Percentiles rank a stretch among this genome's conserved stretches.
phyloP scores from a whole-genome alignment of 2,888 invertebrate genomes.

The Podotricha telesiphe region DNA sequence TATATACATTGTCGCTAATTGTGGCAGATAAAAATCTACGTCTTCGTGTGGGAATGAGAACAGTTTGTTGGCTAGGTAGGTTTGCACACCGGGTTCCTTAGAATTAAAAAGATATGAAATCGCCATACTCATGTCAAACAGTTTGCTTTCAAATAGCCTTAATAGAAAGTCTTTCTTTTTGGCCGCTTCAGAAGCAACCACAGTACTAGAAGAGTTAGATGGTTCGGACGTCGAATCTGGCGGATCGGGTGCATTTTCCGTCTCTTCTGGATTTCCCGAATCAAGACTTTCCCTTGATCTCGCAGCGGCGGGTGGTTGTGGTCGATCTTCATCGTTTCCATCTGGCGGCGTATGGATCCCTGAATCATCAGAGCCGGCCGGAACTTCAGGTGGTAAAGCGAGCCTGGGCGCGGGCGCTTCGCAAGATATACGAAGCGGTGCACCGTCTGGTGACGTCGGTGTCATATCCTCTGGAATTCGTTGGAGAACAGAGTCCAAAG shows the following conservation, averaged over 20 bases:
- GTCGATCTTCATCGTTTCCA: constrained; percentile 80
- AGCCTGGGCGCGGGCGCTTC: constrained; percentile 83
- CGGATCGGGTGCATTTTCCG: constrained; percentile 78
- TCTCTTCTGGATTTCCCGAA: constrained; percentile 86
- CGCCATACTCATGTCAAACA: constrained; percentile 98
- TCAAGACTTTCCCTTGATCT: constrained; percentile 90
- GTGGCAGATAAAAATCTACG: constrained; percentile 99
- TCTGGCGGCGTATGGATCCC: constrained; percentile 84
- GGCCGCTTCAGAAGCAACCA: constrained; percentile 61
- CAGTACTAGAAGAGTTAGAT: constrained; percentile 63
- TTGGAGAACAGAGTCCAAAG: constrained; percentile 94
- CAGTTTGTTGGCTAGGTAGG: constrained; percentile 98
- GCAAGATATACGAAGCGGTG: constrained; percentile 68
- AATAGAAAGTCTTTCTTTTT: constrained; percentile 88
- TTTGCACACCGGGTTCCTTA: constrained; percentile 98
- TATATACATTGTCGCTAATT: constrained; percentile 98
- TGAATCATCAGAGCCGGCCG: constrained; percentile 90
- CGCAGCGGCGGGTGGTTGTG: constrained; percentile 74
- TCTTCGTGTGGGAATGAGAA: constrained; percentile 96
- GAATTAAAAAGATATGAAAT: constrained; percentile 99
- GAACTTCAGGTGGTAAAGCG: constrained; percentile 75
- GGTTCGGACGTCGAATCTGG: constrained; percentile 63
- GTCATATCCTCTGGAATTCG: constrained; percentile 93
- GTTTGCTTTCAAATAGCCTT: constrained; percentile 97
- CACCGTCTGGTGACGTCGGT: constrained; percentile 78